phyloP scores from a whole-genome alignment of 2,797 vertebrate species.

The Leuciscus waleckii region DNA sequence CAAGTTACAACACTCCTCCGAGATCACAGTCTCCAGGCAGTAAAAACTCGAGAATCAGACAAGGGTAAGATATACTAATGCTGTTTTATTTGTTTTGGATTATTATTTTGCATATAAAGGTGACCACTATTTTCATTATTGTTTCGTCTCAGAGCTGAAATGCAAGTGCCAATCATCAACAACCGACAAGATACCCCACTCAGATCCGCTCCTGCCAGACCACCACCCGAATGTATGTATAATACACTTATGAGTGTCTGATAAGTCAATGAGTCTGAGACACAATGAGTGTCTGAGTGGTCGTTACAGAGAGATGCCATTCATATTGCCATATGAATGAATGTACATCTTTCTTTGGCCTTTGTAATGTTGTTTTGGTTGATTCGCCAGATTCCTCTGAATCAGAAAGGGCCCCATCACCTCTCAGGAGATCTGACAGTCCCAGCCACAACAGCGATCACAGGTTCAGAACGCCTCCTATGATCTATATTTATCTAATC shows the following conservation, averaged over 20 bases:
- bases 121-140: not conserved
- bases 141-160: constrained; percentile 66
- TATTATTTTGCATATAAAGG: not conserved
- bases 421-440: constrained; percentile 72
- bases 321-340: not conserved
- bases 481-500: not conserved
- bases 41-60: constrained; percentile 49
- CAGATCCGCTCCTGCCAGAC: constrained; percentile 61
- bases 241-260: not conserved
- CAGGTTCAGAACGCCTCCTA: constrained; percentile 62
- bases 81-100: not conserved
- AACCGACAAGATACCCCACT: constrained; percentile 64
- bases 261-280: no score
- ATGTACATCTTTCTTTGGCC: not conserved
- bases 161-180: constrained; percentile 51
- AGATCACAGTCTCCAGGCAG: constrained; percentile 61
- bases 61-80: constrained; percentile 66
- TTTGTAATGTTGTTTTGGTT: constrained; percentile 8
- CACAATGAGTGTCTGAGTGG: not conserved
- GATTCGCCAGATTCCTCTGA: constrained; percentile 73
- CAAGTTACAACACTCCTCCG: constrained; percentile 71
- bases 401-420: constrained; percentile 66
- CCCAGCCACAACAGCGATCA: constrained; percentile 62
- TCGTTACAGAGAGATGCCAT: not conserved
- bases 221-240: constrained; percentile 71